Evolutionary conservation across 2,113 vertebrate genomes (phyloP), one percentile per base, ranked within the genome.

Genomic region (Dissostichus mawsoni): DNA sequence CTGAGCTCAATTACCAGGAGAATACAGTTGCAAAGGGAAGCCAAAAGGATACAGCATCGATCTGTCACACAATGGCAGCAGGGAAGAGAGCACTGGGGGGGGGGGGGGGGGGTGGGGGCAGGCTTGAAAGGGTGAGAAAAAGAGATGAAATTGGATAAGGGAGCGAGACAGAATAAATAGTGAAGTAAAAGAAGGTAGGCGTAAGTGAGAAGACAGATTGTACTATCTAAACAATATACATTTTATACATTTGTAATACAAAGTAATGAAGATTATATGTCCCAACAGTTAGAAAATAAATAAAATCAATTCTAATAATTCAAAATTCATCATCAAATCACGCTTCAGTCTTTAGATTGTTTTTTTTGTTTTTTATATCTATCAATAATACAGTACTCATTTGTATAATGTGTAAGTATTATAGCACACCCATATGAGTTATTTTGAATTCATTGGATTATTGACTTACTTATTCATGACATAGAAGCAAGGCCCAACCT

Each of bases 1-100:
- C 91, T 93, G 92, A 92, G 90, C 91, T 93, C 92, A 92, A 93
- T 92, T 93, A 92, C 89, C 89, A 90, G 90, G 92, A 90, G 91
- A 93, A 93, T 89, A 89, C 89, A 89, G 89, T 91, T 82, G 87
- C 86, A 91, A 90, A 87, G 85, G 91, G 83, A 90, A 90, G 86
- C 86, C 78, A 76, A 85, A 86, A 92, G 90, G 90, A 91, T 89
- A 86, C 89, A 84, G 87, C 90, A 92, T 92, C 86, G 83, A 91
- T 93, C 91, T 89, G 91, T 92, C 92, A 88, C 85, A 90, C 78
- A 53, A 55, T 82, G 87, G 84, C 83, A 88, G 88, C 18, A 2
- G 71, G 74, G 76, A 79, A 74, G 81, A 81, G 71, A 89, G 80
- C 52, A 36, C 63, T 20, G 75, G 69, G 18, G 50, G 25, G 68